These are phyloP conservation scores for Eupithecia exiguata DNA, from an alignment of 2,888 invertebrate species.

Conservation along the genomic window DNA sequence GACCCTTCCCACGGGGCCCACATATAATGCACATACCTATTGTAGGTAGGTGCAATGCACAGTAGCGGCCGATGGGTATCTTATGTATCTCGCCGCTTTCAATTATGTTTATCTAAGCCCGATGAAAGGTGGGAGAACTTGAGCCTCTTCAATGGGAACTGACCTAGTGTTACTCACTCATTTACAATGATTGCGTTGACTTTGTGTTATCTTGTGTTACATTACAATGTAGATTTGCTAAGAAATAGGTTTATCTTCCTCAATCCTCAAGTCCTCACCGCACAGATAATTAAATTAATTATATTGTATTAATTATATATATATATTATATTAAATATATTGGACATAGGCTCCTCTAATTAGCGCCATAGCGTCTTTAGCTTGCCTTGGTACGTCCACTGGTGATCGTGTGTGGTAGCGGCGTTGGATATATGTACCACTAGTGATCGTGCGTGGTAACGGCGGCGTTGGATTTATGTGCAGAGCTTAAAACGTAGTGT, in stretches of 20 bases:
- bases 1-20: constrained; percentile 23
- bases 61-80: constrained; percentile 35
- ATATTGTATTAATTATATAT: too few relatives aligned
- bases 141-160: constrained; percentile 29
- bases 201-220: not conserved
- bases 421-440: too few relatives aligned
- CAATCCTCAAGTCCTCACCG: too few relatives aligned
- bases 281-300: too few relatives aligned
- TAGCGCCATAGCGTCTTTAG: too few relatives aligned
- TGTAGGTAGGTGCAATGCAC: constrained; percentile 3
- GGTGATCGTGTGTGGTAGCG: too few relatives aligned
- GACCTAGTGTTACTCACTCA: constrained; percentile 24
- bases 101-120: constrained; percentile 30
- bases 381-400: too few relatives aligned
- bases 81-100: constrained; percentile 21
- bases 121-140: constrained; percentile 34
- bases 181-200: not conserved
- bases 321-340: too few relatives aligned
- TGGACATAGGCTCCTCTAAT: too few relatives aligned
- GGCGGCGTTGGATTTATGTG: too few relatives aligned
- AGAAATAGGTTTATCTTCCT: not conserved
- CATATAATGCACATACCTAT: not conserved
- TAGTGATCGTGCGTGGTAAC: too few relatives aligned
- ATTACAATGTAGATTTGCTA: not conserved
- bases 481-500: too few relatives aligned